Conservation (phyloP, 2,888 invertebrate genomes). For the Torymus auratus region DNA sequence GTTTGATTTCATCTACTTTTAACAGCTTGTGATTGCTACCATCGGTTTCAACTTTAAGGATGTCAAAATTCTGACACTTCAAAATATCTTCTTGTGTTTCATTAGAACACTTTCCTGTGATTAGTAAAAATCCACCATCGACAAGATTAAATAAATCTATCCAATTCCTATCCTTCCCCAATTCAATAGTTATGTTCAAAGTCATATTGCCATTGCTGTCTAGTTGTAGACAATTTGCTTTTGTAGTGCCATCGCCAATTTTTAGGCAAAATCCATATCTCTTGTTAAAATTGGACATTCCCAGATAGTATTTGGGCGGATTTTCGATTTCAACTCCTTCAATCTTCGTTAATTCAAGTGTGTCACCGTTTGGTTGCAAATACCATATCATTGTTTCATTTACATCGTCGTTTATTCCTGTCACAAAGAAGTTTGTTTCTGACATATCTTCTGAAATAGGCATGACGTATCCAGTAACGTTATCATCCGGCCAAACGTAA, state of each 20-base stretch:
- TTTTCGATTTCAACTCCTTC: no score
- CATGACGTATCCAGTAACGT: no score
- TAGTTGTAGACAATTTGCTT: neutral
- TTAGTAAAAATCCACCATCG: neutral
- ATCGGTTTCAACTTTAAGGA: neutral
- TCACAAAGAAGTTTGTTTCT: no score
- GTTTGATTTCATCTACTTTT: neutral
- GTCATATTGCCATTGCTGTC: neutral
- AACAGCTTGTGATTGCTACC: neutral
- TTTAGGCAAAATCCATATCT: neutral
- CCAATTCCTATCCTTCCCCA: neutral
- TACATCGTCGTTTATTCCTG: no score
- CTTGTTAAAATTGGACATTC: neutral
- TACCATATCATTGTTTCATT: no score
- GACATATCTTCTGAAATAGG: no score
- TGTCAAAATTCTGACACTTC: neutral
- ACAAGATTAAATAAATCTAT: neutral
- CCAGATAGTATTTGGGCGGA: no score
- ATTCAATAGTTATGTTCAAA: neutral
- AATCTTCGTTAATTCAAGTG: no score
- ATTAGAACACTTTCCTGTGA: neutral
- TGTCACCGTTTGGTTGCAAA: no score
- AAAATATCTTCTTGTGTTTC: neutral
- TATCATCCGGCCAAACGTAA: no score
- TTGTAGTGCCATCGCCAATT: neutral